Conservation (phyloP, 1,140 invertebrate genomes). For the Euura saliciscinereae region DNA sequence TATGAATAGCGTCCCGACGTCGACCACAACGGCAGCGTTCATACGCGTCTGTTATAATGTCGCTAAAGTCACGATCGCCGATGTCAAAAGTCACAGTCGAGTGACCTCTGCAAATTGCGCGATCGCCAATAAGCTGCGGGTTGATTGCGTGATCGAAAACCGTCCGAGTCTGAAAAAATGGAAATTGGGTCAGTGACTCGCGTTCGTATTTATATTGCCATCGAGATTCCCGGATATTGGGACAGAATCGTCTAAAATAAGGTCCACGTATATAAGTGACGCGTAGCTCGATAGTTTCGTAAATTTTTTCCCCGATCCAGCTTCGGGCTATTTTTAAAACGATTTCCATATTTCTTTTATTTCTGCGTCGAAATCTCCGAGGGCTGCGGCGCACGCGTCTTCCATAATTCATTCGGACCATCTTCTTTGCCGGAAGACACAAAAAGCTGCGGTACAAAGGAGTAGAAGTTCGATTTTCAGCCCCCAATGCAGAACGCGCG, state of each 20-base stretch:
- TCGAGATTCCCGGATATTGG: too few relatives aligned
- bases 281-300: background rate
- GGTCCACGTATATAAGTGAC: background rate
- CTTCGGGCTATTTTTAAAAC: background rate
- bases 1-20: slow-evolving; percentile 37
- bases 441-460: background rate
- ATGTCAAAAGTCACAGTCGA: slow-evolving; percentile 4
- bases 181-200: background rate
- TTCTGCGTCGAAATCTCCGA: background rate
- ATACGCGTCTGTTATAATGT: slow-evolving; percentile 7
- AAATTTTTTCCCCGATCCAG: background rate
- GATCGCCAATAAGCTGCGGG: too few relatives aligned
- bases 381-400: background rate
- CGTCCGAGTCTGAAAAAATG: background rate
- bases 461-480: background rate
- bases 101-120: background rate
- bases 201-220: background rate
- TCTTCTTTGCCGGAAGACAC: background rate
- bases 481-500: background rate
- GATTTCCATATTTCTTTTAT: background rate
- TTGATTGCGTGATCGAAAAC: too few relatives aligned
- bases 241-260: too few relatives aligned
- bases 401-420: background rate
- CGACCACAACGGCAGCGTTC: background rate
- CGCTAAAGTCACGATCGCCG: slow-evolving; percentile 4